phyloP scores from a whole-genome alignment of 1,140 invertebrate species.

The Zaprionus gabonicus region DNA sequence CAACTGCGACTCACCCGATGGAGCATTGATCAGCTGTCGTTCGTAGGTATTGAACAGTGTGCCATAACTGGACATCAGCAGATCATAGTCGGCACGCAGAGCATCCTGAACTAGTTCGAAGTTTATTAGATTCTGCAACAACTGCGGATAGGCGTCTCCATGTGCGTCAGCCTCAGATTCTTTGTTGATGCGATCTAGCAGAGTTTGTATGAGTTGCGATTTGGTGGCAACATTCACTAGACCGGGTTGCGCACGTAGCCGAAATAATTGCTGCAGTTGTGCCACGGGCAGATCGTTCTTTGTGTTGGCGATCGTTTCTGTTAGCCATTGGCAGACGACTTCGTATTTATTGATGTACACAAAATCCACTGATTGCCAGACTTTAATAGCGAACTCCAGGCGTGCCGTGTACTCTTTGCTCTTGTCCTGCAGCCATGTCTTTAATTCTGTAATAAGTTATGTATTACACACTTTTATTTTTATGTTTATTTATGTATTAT shows the following conservation, averaged over 20 bases:
- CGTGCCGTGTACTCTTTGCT: constrained; percentile 55
- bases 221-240: constrained; percentile 54
- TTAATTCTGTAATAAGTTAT: constrained; percentile 52
- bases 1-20: background rate
- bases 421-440: constrained; percentile 59
- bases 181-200: constrained; percentile 8
- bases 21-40: background rate
- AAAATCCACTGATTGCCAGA: constrained; percentile 79
- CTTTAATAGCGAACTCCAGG: constrained; percentile 72
- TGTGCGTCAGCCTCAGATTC: background rate
- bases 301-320: constrained; percentile 5
- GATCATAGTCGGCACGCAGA: constrained; percentile 50
- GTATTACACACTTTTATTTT: no score
- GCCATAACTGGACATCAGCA: constrained; percentile 48
- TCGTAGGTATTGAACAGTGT: constrained; percentile 61
- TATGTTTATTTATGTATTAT: background rate
- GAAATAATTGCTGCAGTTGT: constrained; percentile 59
- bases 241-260: constrained; percentile 63
- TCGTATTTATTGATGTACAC: constrained; percentile 72
- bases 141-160: constrained; percentile 12
- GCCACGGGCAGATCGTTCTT: constrained; percentile 22
- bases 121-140: constrained; percentile 49
- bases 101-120: constrained; percentile 71
- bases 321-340: constrained; percentile 67
- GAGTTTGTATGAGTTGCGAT: constrained; percentile 28